phyloP scores from a whole-genome alignment of 1,140 invertebrate genomes.

The Macrosteles quadrilineatus region DNA sequence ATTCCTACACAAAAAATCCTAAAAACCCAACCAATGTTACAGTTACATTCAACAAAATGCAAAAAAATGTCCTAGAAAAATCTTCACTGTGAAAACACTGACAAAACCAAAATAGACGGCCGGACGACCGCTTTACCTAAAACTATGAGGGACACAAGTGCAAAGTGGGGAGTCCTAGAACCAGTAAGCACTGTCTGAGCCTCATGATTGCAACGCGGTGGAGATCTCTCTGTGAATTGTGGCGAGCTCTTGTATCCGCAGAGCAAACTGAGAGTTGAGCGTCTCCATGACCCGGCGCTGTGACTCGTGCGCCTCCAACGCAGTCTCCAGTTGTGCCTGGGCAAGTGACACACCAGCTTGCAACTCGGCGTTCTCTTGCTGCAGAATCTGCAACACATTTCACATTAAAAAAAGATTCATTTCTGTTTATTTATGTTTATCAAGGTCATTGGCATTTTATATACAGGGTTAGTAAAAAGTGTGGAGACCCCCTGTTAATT shows the following conservation, averaged over 20 bases:
- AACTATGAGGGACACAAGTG: not conserved
- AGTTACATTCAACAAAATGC: too few species aligned
- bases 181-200: constrained; percentile 33
- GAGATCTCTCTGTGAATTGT: constrained; percentile 74
- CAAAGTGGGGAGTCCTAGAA: constrained; percentile 20
- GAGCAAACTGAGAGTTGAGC: constrained; percentile 78
- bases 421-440: too few species aligned
- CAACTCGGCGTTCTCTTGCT: constrained; percentile 74
- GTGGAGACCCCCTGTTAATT: too few species aligned
- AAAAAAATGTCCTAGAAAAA: too few species aligned
- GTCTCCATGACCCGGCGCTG: constrained; percentile 83
- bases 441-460: too few species aligned
- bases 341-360: constrained; percentile 70
- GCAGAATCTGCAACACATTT: constrained; percentile 55
- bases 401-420: not conserved
- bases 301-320: constrained; percentile 77
- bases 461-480: too few species aligned
- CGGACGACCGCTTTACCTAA: not conserved
- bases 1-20: too few species aligned
- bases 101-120: not conserved
- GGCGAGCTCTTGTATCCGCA: constrained; percentile 82
- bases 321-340: constrained; percentile 81
- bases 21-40: too few species aligned
- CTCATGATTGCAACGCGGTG: constrained; percentile 42
- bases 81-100: not conserved